A percentile compares a stretch with the other conserved stretches of the same genome.
Conservation (phyloP, 2,888 invertebrate species). For the Apantesis nais region DNA sequence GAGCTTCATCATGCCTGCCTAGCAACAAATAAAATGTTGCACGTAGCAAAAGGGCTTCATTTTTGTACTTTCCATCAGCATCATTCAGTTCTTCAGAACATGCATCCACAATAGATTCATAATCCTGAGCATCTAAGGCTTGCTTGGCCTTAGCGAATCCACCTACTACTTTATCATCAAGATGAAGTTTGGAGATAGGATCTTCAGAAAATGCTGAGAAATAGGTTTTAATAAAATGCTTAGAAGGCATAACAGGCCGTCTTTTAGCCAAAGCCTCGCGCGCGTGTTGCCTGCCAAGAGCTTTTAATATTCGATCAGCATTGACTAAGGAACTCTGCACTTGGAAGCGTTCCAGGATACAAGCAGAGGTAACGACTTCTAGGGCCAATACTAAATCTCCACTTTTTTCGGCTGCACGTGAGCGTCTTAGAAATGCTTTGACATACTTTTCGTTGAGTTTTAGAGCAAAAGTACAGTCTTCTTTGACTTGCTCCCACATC, state of each 20-base stretch:
- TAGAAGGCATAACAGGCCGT: conserved; percentile 92
- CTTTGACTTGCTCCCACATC: conserved; percentile 93
- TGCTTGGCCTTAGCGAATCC: conserved; percentile 90
- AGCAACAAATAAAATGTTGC: conserved; percentile 93
- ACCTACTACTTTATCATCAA: conserved; percentile 75
- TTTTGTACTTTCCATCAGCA: conserved; percentile 86
- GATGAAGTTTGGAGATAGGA: conserved; percentile 88
- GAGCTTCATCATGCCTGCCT: conserved; percentile 90
- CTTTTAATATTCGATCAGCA: conserved; percentile 95
- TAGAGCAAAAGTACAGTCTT: conserved; percentile 94
- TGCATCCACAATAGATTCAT: conserved; percentile 91
- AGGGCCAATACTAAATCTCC: conserved; percentile 92
- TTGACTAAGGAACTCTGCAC: conserved; percentile 92
- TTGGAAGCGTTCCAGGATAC: conserved; percentile 95
- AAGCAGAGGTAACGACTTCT: conserved; percentile 97
- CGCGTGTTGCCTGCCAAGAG: conserved; percentile 90
- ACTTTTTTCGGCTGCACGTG: conserved; percentile 92
- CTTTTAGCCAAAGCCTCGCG: conserved; percentile 89
- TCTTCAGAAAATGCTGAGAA: conserved; percentile 95
- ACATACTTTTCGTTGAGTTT: conserved; percentile 93
- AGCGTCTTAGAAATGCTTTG: conserved; percentile 94
- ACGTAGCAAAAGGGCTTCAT: conserved; percentile 91
- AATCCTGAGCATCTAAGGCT: conserved; percentile 89
- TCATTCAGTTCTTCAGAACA: conserved; percentile 92
- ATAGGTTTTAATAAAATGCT: conserved; percentile 94